Percentiles rank a stretch among this genome's conserved stretches.
Conservation (phyloP, 2,113 vertebrate genomes). For the Triplophysa siluroides region DNA sequence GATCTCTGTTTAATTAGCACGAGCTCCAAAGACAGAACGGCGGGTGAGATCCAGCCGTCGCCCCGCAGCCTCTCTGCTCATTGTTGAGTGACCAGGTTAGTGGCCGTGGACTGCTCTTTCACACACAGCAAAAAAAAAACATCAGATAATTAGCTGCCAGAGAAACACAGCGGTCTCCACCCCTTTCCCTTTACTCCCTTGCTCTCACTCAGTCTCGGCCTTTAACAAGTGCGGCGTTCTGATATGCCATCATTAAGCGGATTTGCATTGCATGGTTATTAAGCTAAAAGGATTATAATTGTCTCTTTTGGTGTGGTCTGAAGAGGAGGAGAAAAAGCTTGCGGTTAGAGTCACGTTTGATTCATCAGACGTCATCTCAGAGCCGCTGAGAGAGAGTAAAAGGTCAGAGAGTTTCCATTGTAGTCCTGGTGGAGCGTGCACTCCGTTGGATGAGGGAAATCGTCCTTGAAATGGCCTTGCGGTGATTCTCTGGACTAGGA, state of each 20-base stretch:
- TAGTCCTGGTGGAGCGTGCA: conserved; percentile 1
- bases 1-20: conserved; percentile 29
- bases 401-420: neutral
- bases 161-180: conserved; percentile 3
- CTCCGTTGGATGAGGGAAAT: neutral
- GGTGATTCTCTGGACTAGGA: too few relatives aligned
- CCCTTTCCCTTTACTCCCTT: neutral
- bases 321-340: neutral
- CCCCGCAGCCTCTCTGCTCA: conserved; percentile 22
- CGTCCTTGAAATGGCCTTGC: conserved; percentile 23
- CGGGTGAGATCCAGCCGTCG: conserved; percentile 5
- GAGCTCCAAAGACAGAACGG: neutral
- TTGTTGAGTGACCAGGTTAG: conserved; percentile 39
- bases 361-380: neutral
- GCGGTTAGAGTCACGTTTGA: neutral
- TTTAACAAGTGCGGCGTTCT: conserved; percentile 22
- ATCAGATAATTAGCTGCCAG: conserved; percentile 30
- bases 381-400: conserved; percentile 3
- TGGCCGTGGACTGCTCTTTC: neutral
- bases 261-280: conserved; percentile 39
- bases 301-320: conserved; percentile 32
- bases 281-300: conserved; percentile 39
- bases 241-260: conserved; percentile 27
- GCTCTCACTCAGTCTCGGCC: neutral
- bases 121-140: conserved; percentile 11